Base-by-base conservation (phyloP, 2,113 vertebrate genomes). In the Notarius quadriscutis region DNA sequence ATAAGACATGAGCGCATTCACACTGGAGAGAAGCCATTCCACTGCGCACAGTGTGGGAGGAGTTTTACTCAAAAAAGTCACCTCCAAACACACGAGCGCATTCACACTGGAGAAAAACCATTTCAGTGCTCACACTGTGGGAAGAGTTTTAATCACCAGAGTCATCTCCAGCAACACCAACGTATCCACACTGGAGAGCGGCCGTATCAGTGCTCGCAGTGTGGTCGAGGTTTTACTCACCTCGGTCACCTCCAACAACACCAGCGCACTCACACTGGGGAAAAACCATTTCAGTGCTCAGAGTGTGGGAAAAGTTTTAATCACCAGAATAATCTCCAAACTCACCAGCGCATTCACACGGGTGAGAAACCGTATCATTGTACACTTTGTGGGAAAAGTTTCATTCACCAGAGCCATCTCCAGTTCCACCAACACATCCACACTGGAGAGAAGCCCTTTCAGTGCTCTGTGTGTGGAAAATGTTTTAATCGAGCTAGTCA, bases 361-460 rank as follows among this genome's bases (percentile, higher is more conserved):
- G 75, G 75, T 1, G 75, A 79, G 51, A 79, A 79, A 79, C 75
- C 75, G 6, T 79, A 79, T 30, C 75, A 79, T 11, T 79, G 75
- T n/a, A 79, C 75, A 7, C 75, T 55, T 51, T 79, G 75, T 79
- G 75, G 75, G 14, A 79, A 79, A 57, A 79, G 75, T 18, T 79
- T 79, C n/a, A 79, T 55, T 30, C 75, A 79, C 75, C 75, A 79
- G 75, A 79, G 75, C 75, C 75, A 79, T 4, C 75, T 79, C 50
- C 75, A 79, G 75, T 79, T 79, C 75, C 75, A 79, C 51, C 75
- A 79, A 15, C 75, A 79, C 75, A 79, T 79, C 75, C 75, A 79
- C 75, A 79, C 75, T 0, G 75, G 75, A 15, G 75, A 79, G 75
- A 79, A 79, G 51, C 75, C 75, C 2, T 79, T 79, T 5, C 75